Conservation (phyloP, 2,797 vertebrate genomes). For the Catamblyrhynchus diadema region DNA sequence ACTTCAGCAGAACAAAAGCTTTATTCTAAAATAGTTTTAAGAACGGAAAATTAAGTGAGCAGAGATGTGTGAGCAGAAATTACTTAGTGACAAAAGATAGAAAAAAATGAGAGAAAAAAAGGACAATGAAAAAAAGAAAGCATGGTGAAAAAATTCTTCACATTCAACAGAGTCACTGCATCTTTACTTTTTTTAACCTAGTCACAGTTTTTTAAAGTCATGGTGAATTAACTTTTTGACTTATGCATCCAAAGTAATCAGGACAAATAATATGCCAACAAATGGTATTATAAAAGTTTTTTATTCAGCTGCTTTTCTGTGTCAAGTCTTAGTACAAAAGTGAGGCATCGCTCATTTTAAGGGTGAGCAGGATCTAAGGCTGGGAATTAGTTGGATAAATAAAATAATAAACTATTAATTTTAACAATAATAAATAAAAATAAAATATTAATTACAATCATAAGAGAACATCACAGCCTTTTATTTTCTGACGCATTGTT, state of each 20-base stretch:
- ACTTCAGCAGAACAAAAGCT: background rate
- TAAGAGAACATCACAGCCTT: background rate
- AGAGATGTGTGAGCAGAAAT: background rate
- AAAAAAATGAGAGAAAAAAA: fast-evolving
- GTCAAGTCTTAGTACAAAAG: background rate
- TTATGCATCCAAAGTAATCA: background rate
- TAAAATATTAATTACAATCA: background rate
- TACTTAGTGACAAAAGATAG: fast-evolving
- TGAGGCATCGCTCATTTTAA: background rate
- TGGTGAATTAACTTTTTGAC: background rate
- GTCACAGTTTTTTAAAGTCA: background rate
- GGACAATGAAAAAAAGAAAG: background rate
- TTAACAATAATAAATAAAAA: background rate
- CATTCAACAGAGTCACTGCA: background rate
- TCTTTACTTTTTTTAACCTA: background rate
- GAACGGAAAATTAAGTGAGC: background rate
- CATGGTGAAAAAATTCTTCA: background rate
- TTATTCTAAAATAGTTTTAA: background rate
- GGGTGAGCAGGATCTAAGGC: background rate
- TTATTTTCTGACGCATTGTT: background rate
- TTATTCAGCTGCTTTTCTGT: background rate
- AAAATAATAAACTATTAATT: background rate
- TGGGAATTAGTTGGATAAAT: background rate
- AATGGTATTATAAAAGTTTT: background rate
- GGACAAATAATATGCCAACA: background rate